Evolutionary conservation across 2,113 vertebrate genomes (phyloP), one percentile per base, ranked within the genome.

Genomic region (Hepsetus odoe): DNA sequence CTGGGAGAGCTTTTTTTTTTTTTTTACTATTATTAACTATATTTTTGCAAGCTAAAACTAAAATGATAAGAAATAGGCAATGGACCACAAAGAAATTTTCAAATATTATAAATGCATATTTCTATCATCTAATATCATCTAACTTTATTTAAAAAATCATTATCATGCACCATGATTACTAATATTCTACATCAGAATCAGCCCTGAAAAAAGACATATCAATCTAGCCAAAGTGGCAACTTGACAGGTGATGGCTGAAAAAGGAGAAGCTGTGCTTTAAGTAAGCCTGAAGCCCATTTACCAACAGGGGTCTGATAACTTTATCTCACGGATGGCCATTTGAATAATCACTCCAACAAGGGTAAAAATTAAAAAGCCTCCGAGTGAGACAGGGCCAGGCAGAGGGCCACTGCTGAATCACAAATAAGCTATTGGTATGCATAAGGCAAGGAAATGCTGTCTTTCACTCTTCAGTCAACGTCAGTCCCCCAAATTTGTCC

Each of bases 261-360:
- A 83, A 72, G 58, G 68, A 26, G 74, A 66, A 78, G 42, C 46
- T 44, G 84, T 78, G 82, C 81, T 79, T 88, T 91, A 79, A 84
- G 83, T 79, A 87, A 85, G 88, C 89, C 87, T 89, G 85, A 85
- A 88, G 89, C 87, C 87, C 85, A 85, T 89, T 87, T 86, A 91
- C 84, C 86, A 92, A 88, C 87, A 87, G 85, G 86, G 88, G 89
- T 87, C 89, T 89, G 89, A 90, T 90, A 91, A 91, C 89, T 86
- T 86, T 83, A 87, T 89, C 89, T 90, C 89, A 90, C 76, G 86
- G 88, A 91, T 85, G 70, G 82, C 84, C 84, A 91, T 93, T 93
- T 92, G 88, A 93, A 93, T 92, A 92, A 92, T 91, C 88, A 89
- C 87, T 92, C 90, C 87, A 91, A 91, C 88, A 89, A 90, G 89